Percentiles rank a stretch among this genome's conserved stretches.
phyloP scores from a whole-genome alignment of 2,113 vertebrate genomes.

The Ranitomeya variabilis region DNA sequence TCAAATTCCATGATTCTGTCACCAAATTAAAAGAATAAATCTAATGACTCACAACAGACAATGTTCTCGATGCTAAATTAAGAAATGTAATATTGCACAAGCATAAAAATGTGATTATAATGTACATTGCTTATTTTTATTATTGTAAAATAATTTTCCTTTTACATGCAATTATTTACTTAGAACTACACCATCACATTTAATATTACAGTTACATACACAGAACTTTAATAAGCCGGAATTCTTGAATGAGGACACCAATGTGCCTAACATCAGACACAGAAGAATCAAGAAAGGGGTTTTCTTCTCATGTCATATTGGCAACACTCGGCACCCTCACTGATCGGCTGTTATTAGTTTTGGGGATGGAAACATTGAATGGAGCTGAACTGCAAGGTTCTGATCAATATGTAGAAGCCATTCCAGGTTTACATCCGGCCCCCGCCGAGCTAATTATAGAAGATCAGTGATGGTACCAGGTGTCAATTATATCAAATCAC shows the following conservation, averaged over 20 bases:
- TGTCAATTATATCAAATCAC: too few relatives aligned
- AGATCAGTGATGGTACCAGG: too few relatives aligned
- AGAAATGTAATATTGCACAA: not conserved
- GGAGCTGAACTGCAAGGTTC: too few relatives aligned
- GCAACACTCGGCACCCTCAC: too few relatives aligned
- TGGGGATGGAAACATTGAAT: too few relatives aligned
- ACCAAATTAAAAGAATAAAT: constrained; percentile 6
- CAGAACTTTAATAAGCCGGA: not conserved
- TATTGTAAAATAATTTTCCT: not conserved
- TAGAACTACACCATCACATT: not conserved
- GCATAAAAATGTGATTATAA: not conserved
- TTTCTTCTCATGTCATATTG: too few relatives aligned
- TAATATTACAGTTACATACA: not conserved
- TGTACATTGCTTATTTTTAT: not conserved
- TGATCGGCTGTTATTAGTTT: too few relatives aligned
- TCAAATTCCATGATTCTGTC: not conserved
- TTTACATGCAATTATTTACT: not conserved
- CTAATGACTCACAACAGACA: constrained; percentile 8
- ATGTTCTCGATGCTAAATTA: not conserved
- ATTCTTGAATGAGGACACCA: not conserved
- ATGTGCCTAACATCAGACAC: not conserved
- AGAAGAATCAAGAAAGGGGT: not conserved
- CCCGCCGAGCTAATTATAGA: too few relatives aligned
- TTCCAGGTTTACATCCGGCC: too few relatives aligned
- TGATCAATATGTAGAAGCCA: too few relatives aligned